Conservation (phyloP, 1,140 invertebrate species). For the Andricus grossulariae region DNA sequence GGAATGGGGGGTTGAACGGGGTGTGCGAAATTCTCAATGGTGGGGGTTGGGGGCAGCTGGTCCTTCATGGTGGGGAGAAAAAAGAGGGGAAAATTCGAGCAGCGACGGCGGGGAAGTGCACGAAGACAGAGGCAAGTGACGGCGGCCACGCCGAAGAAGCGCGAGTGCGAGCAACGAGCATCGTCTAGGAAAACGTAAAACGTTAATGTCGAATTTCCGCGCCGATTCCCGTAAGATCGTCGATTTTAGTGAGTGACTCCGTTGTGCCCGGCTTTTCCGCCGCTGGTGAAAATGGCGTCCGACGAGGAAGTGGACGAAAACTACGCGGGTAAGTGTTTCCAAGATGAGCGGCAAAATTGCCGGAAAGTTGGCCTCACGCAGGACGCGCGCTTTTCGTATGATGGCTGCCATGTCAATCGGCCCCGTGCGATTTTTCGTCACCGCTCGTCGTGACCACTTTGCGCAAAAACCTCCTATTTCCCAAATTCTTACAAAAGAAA, state of each 20-base stretch:
- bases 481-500: too few species aligned
- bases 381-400: conserved; percentile 71
- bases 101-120: conserved; percentile 28
- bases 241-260: conserved; percentile 36
- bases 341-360: conserved; percentile 28
- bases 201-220: conserved; percentile 65
- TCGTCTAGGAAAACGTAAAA: background rate
- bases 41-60: conserved; percentile 10
- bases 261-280: conserved; percentile 11
- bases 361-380: conserved; percentile 53
- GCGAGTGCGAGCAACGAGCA: conserved; percentile 36
- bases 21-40: conserved; percentile 23
- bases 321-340: conserved; percentile 82
- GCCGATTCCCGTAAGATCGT: conserved; percentile 70
- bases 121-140: conserved; percentile 30
- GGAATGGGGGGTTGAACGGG: conserved; percentile 2
- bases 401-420: conserved; percentile 72
- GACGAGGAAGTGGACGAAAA: conserved; percentile 87
- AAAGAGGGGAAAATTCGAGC: conserved; percentile 37
- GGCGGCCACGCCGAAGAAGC: conserved; percentile 28
- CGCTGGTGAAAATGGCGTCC: conserved; percentile 80
- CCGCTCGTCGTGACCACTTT: conserved; percentile 2
- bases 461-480: too few species aligned
- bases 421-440: conserved; percentile 40
- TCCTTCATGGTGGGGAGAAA: background rate